phyloP scores from a whole-genome alignment of 2,797 vertebrate genomes.

The Muscicapa striata region DNA sequence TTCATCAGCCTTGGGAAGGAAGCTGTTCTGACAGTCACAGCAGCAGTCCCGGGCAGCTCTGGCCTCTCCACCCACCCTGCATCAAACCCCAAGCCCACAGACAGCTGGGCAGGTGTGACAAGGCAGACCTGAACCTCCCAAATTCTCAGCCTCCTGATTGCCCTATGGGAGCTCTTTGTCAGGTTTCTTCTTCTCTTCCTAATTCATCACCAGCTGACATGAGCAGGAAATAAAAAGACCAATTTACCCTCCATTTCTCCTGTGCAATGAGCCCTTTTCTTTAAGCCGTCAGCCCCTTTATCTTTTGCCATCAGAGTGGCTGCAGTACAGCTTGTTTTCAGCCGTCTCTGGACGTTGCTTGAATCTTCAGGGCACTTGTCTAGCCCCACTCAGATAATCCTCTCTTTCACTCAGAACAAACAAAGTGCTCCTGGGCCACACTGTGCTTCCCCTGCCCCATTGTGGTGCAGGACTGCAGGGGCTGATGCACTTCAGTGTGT shows the following conservation, averaged over 20 bases:
- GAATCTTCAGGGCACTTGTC: conserved; percentile 65
- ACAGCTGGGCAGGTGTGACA: background rate
- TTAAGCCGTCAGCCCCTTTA: conserved; percentile 74
- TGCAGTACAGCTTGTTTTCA: conserved; percentile 79
- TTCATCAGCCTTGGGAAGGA: background rate
- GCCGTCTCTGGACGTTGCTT: conserved; percentile 68
- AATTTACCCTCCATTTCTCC: conserved; percentile 69
- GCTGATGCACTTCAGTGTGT: background rate
- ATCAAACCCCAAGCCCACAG: background rate
- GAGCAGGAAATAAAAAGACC: conserved; percentile 70
- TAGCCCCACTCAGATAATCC: conserved; percentile 64
- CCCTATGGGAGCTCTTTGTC: background rate
- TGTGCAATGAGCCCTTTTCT: conserved; percentile 70
- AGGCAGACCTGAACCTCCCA: background rate
- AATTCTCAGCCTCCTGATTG: background rate
- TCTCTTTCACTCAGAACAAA: conserved; percentile 56
- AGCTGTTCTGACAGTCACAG: background rate
- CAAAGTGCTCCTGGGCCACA: conserved; percentile 8
- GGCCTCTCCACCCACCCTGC: background rate
- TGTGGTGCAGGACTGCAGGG: background rate
- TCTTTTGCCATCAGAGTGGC: conserved; percentile 75
- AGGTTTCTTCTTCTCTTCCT: background rate
- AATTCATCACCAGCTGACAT: conserved; percentile 76
- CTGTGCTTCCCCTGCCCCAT: background rate
- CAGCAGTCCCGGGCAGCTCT: background rate